Evolutionary conservation across 2,888 invertebrate genomes (phyloP).

Genomic region (Orthosia gothica): DNA sequence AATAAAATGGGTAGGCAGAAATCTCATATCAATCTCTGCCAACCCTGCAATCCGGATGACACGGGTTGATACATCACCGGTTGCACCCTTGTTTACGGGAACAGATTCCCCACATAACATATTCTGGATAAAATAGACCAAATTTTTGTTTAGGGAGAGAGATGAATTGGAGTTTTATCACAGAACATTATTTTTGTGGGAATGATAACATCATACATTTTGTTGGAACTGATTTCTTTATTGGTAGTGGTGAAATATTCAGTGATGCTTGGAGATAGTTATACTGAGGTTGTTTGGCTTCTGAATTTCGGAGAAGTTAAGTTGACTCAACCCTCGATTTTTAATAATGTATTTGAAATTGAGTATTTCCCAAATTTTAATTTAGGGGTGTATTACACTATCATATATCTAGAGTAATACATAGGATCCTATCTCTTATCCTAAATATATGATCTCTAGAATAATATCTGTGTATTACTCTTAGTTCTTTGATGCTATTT

Average conservation of each 20-base stretch:
- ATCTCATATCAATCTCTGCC: conserved; percentile 45
- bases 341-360: no score
- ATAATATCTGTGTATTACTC: no score
- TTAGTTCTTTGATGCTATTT: no score
- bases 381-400: no score
- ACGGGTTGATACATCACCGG: conserved; percentile 40
- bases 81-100: conserved; percentile 53
- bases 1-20: conserved; percentile 10
- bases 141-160: conserved; percentile 20
- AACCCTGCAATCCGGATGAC: conserved; percentile 34
- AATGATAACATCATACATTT: conserved; percentile 15
- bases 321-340: no score
- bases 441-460: no score
- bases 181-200: conserved; percentile 14
- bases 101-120: conserved; percentile 34
- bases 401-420: no score
- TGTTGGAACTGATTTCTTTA: conserved; percentile 10
- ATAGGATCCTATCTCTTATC: no score
- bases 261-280: not conserved
- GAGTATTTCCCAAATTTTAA: no score
- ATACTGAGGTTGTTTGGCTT: no score
- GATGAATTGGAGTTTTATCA: conserved; percentile 28
- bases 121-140: conserved; percentile 33
- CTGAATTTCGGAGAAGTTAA: not conserved
- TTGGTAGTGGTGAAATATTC: not conserved